Evolutionary conservation across 2,797 vertebrate genomes (phyloP).

Genomic region (Brachyalestes nurse): DNA sequence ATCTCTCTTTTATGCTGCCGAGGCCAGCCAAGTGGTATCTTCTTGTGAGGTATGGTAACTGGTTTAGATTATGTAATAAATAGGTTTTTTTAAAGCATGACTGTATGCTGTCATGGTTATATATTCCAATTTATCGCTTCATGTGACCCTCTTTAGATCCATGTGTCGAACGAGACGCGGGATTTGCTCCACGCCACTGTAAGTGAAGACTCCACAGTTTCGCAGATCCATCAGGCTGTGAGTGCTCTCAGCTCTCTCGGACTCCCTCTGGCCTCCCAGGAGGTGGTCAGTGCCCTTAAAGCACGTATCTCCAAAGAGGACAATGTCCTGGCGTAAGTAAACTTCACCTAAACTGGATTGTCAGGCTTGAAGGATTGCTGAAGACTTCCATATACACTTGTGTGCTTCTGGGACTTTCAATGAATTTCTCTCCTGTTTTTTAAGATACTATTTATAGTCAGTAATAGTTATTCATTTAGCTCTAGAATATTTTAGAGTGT

Average conservation of each 20-base stretch:
- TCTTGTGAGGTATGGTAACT: constrained; percentile 87
- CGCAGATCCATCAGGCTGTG: constrained; percentile 92
- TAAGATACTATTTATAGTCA: too few relatives aligned
- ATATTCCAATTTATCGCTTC: background rate
- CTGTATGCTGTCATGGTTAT: background rate
- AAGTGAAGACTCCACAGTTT: constrained; percentile 91
- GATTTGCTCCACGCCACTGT: constrained; percentile 92
- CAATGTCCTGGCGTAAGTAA: constrained; percentile 90
- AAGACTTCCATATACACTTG: background rate
- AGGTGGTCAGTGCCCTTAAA: constrained; percentile 87
- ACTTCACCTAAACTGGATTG: background rate
- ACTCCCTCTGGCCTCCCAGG: constrained; percentile 91
- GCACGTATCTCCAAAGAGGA: constrained; percentile 94
- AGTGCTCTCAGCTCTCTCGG: constrained; percentile 89
- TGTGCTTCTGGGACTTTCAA: too few relatives aligned
- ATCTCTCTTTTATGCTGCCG: constrained; percentile 92
- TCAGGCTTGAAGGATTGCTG: background rate
- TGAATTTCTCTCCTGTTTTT: background rate
- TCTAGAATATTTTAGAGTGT: too few relatives aligned
- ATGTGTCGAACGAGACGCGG: constrained; percentile 93
- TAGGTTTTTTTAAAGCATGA: background rate
- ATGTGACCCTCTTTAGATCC: constrained; percentile 77
- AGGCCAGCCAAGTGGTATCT: constrained; percentile 86
- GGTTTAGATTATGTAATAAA: background rate
- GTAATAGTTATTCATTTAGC: too few relatives aligned